Evolutionary conservation across 2,888 invertebrate species (phyloP), one percentile per base, ranked within the genome.

Genomic region (Hofmannophila pseudospretella): DNA sequence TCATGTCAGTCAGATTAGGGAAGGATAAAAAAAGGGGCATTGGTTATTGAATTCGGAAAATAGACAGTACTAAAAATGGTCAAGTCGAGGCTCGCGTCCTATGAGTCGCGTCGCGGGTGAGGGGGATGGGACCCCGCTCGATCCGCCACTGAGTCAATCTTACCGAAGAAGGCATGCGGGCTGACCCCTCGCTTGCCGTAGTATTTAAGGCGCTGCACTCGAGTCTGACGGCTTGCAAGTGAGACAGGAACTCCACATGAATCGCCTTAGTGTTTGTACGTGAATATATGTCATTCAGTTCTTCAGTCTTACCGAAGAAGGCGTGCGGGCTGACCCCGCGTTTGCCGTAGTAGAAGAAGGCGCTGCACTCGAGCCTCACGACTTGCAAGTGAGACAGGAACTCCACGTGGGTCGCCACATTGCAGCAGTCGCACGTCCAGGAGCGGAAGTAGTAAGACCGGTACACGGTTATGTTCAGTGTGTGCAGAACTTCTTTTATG

Each of bases 141-240:
- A n/a, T n/a, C n/a, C n/a, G n/a, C n/a, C n/a, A n/a, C n/a, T n/a
- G n/a, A n/a, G n/a, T n/a, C n/a, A n/a, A n/a, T 9, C 49, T 40
- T 49, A 85, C 86, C 85, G 39, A 76, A 57, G 48, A 85, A 87
- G 5, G 85, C 80, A 35, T 74, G 66, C 33, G 67, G 60, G 39
- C 76, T 67, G 2, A 91, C 79, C 0, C 80, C 82, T 40, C 81
- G 80, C 29, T 50, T 66, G 1, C 86, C 82, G 49, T 90, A 92
- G 49, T 88, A 89, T 46, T 91, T 89, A 92, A 67, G 0, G 85
- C 89, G 9, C 84, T 58, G 45, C 91, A 91, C 2, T 81, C 65
- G 0, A 91, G 38, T 0, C 67, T 67, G 5, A 88, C 45, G 32
- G 71, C 58, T 20, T 79, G 60, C 22, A 71, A 73, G 19, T 85